A percentile compares a stretch with the other conserved stretches of the same genome.
phyloP scores from a whole-genome alignment of 2,888 invertebrate species.

The Nemotelus pantherinus region DNA sequence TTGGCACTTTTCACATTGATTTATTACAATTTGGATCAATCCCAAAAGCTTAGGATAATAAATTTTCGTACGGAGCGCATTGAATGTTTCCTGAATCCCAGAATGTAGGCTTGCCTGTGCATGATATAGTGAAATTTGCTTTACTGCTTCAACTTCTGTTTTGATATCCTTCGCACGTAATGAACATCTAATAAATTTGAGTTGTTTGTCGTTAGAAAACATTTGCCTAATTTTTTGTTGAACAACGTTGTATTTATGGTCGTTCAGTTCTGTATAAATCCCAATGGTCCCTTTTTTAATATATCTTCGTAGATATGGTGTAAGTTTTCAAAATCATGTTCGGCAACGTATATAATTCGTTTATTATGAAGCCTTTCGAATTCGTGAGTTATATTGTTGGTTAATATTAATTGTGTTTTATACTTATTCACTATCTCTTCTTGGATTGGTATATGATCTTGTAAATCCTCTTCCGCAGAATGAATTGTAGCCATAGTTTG shows the following conservation, averaged over 20 bases:
- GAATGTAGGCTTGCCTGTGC: constrained; percentile 50
- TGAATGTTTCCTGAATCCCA: constrained; percentile 43
- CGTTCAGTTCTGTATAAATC: constrained; percentile 46
- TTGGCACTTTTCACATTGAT: neutral
- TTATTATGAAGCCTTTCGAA: no score
- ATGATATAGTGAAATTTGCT: constrained; percentile 47
- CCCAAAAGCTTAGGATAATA: no score
- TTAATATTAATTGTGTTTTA: constrained; percentile 37
- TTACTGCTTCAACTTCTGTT: constrained; percentile 47
- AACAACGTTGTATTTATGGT: constrained; percentile 45
- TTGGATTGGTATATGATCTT: constrained; percentile 45
- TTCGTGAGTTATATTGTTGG: neutral
- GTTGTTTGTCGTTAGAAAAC: constrained; percentile 46
- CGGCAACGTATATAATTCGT: constrained; percentile 1
- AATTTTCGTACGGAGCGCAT: neutral
- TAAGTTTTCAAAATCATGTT: constrained; percentile 38
- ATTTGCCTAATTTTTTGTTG: constrained; percentile 48
- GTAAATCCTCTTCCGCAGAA: constrained; percentile 39
- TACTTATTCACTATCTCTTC: constrained; percentile 39
- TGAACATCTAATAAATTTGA: constrained; percentile 31
- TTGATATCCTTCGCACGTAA: constrained; percentile 45
- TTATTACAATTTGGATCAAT: neutral
- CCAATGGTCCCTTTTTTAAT: constrained; percentile 35
- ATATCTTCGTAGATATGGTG: constrained; percentile 14
- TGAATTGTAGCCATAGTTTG: constrained; percentile 29